phyloP scores from a whole-genome alignment of 1,140 invertebrate species.

The Hyles vespertilio region DNA sequence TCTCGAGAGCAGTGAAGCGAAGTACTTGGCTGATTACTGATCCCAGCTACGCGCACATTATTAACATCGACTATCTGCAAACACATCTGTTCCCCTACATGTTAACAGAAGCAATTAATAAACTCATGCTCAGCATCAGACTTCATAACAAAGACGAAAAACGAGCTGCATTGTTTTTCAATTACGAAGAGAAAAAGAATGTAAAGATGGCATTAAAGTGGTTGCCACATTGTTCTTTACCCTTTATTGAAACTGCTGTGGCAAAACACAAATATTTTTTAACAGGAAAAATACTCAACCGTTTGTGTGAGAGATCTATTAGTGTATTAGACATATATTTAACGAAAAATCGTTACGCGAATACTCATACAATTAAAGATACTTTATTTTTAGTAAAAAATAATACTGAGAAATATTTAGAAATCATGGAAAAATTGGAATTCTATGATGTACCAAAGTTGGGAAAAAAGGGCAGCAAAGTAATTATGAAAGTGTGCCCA shows the following conservation, averaged over 20 bases:
- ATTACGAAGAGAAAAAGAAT: slow-evolving; percentile 31
- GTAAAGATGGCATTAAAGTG: slow-evolving; percentile 38
- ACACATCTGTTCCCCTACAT: slow-evolving; percentile 38
- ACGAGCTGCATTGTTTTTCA: slow-evolving; percentile 46
- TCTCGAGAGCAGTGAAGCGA: slow-evolving; percentile 41
- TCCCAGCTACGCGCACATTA: slow-evolving; percentile 35
- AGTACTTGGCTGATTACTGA: slow-evolving; percentile 46
- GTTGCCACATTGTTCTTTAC: slow-evolving; percentile 43
- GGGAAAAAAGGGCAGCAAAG: slow-evolving; percentile 30
- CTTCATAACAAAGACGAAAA: slow-evolving; percentile 41
- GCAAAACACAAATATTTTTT: slow-evolving; percentile 29
- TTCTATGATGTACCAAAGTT: slow-evolving; percentile 19
- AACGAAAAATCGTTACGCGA: not conserved
- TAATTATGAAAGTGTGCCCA: slow-evolving; percentile 34
- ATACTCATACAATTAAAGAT: not conserved
- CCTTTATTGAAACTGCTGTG: slow-evolving; percentile 35
- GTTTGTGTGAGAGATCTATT: slow-evolving; percentile 42
- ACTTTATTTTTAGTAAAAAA: slow-evolving; percentile 33
- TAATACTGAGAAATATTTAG: slow-evolving; percentile 29
- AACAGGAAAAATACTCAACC: slow-evolving; percentile 22
- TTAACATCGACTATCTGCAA: slow-evolving; percentile 44
- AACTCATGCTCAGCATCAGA: slow-evolving; percentile 38
- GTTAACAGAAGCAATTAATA: slow-evolving; percentile 39
- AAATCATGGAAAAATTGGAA: slow-evolving; percentile 25
- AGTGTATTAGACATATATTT: slow-evolving; percentile 25